Evolutionary conservation across 2,797 vertebrate species (phyloP), one percentile per base, ranked within the genome.

Genomic region (Cygnus olor): DNA sequence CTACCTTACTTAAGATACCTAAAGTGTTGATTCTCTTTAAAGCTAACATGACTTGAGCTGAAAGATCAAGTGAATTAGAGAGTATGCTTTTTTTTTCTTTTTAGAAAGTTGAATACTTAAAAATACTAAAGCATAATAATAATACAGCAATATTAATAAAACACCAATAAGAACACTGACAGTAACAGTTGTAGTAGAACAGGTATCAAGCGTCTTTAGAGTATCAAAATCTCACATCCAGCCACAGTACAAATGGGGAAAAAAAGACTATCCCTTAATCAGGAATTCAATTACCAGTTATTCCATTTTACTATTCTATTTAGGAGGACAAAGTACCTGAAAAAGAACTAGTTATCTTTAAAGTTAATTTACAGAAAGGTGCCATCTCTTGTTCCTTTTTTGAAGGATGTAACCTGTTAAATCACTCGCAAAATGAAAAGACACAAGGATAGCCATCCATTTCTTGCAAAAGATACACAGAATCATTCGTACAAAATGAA

Each of bases 371-470:
- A n/a, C 58, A 60, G 17, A 57, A 83, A 93, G 34, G 53, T 66
- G 92, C 25, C 17, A 79, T 81, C 60, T 84, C 56, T 64, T 70
- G 5, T 16, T 95, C 45, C 24, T 27, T 64, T 81, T 91, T 66
- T 73, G 30, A 56, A 86, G 63, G n/a, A 44, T 21, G 7, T 13
- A 63, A 58, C 61, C 70, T 7, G 60, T 51, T 86, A 86, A 95
- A 84, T 84, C 63, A 40, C 22, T 91, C 66, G 40, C 54, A 92
- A 92, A 92, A 78, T 63, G 56, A 84, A 88, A 91, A 73, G 70
- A 53, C 16, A 16, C 0, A 1, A 9, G 58, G 27, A 88, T 49
- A 81, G 40, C 28, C n/a, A 83, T 72, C 54, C 76, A 54, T 49
- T 89, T 90, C 77, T 84, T 76, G 24, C 24, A 47, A 89, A 83